Base-by-base conservation (phyloP, 2,113 vertebrate species). In the Planiliza haematocheilus region DNA sequence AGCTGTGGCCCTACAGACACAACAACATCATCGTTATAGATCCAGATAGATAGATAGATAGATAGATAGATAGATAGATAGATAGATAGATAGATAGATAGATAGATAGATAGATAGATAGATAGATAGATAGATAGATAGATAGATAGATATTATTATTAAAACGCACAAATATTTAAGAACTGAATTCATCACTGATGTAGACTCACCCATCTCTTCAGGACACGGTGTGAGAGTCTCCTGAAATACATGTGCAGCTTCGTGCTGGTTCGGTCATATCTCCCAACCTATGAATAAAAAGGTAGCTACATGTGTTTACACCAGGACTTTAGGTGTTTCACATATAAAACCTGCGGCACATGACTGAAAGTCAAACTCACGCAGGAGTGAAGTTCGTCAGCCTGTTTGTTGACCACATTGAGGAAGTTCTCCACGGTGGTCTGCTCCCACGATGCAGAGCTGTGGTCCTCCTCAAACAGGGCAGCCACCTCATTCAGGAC, bases 181-280 rank as follows among this genome's bases (percentile, higher is more conserved):
- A 30, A 3, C 24, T 30, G 24, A 30, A 30, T 30, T 30, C 5
- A 30, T 30, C 24, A 30, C 5, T 5, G 5, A 30, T 30, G 2
- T 30, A 30, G 24, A 3, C 74, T 70, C 20, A 88, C 86, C 77
- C 18, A 77, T 11, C 17, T 21, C n/a, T 70, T 11, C 0, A 88
- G 75, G 14, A 81, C 36, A 0, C 65, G 61, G 1, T 0, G 1
- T 20, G 79, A 78, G 4, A 90, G 79, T 57, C 69, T 87, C 77
- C 70, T 74, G 64, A 93, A 92, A 34, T 90, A 83, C 52, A 79
- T 48, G 1, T 76, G 70, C 70, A 92, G 66, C 79, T 76, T 88
- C 52, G 79, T 85, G 70, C 49, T 88, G 24, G 51, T 58, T 72
- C 24, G 10, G 24, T 45, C 56, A 13, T 59, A 62, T 7, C 55